A percentile compares a stretch with the other conserved stretches of the same genome.
Conservation (phyloP, 2,113 vertebrate species). For the Rhea pennata region DNA sequence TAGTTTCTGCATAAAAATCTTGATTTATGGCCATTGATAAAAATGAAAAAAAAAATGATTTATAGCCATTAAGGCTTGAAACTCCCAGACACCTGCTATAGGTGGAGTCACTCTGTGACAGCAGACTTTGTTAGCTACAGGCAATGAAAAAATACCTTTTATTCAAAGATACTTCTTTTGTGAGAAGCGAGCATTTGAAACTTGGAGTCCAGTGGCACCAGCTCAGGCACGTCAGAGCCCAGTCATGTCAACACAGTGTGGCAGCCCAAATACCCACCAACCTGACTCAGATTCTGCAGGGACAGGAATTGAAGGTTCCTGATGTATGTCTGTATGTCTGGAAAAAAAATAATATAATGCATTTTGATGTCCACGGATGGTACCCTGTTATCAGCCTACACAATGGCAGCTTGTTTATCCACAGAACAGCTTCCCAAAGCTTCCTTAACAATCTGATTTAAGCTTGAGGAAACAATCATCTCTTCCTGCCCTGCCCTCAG, state of each 20-base stretch:
- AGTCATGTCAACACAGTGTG: fast-evolving
- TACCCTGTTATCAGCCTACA: not conserved
- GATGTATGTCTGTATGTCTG: not conserved
- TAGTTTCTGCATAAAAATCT: not conserved
- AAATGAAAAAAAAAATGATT: too few species aligned
- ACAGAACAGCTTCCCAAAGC: not conserved
- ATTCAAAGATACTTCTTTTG: not conserved
- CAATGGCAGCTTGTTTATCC: not conserved
- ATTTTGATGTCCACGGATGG: not conserved
- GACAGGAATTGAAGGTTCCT: not conserved
- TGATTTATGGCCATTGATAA: not conserved
- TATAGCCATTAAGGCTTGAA: not conserved
- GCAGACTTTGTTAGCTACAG: not conserved
- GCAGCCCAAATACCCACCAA: not conserved
- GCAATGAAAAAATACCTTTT: not conserved
- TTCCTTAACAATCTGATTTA: slow-evolving; percentile 11
- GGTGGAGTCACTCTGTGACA: too few species aligned
- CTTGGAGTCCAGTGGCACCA: not conserved
- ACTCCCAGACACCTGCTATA: not conserved
- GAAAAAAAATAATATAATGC: not conserved
- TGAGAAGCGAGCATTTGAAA: not conserved
- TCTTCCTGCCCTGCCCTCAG: slow-evolving; percentile 58
- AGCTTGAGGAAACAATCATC: slow-evolving; percentile 52
- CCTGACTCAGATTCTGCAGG: fast-evolving
- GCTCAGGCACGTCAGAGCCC: not conserved